Conservation (phyloP, 2,797 vertebrate species). For the Coluber constrictor region DNA sequence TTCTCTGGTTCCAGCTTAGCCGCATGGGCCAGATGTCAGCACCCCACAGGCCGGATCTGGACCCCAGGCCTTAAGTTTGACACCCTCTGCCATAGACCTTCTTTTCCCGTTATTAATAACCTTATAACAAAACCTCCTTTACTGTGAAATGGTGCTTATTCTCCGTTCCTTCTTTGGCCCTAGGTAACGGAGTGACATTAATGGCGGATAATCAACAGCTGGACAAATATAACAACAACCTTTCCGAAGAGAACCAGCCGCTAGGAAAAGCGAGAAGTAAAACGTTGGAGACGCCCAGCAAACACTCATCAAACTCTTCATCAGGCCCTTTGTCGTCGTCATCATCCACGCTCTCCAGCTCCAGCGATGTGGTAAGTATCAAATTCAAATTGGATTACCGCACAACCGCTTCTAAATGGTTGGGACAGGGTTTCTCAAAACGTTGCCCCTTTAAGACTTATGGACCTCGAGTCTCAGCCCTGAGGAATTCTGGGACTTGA, state of each 20-base stretch:
- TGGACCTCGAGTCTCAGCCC: neutral
- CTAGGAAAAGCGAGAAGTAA: constrained; percentile 78
- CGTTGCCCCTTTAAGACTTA: neutral
- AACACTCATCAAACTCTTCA: constrained; percentile 92
- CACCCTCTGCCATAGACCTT: too few relatives aligned
- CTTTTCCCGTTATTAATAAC: too few relatives aligned
- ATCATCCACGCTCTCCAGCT: constrained; percentile 88
- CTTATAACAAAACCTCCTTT: neutral
- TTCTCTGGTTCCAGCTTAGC: too few relatives aligned
- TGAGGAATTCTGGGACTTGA: neutral
- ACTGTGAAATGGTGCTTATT: neutral
- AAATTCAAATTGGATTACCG: neutral
- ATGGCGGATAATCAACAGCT: constrained; percentile 89
- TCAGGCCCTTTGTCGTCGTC: constrained; percentile 86
- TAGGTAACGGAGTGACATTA: constrained; percentile 89
- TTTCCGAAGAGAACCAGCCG: constrained; percentile 81
- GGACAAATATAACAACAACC: constrained; percentile 95
- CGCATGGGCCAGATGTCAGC: too few relatives aligned
- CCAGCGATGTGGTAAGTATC: constrained; percentile 90
- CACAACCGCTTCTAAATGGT: neutral
- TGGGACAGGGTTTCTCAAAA: neutral
- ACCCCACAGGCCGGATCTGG: too few relatives aligned
- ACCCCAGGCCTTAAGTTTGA: too few relatives aligned
- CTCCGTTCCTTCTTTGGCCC: constrained; percentile 37
- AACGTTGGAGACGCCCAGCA: constrained; percentile 79